Evolutionary conservation across 2,888 invertebrate species (phyloP), one percentile per base, ranked within the genome.

Genomic region (Biston betularia): DNA sequence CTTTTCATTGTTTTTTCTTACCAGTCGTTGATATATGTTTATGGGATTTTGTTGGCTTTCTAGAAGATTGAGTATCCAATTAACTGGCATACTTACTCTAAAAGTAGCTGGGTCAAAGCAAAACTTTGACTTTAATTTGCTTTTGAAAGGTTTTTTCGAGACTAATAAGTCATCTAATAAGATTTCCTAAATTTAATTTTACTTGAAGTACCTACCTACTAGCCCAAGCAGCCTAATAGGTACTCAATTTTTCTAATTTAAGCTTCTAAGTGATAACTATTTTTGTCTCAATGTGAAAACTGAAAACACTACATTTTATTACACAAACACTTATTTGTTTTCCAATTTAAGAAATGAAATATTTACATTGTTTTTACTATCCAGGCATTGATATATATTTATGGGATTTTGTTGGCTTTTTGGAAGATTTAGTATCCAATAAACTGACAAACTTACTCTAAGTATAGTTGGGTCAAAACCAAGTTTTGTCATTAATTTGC

Each of bases 381-480:
- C 12, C 44, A 40, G 38, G 38, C 38, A 24, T 50, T 63, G 63
- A 57, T 57, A 57, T 38, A 57, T 42, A 45, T 63, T 61, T 57
- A 57, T 63, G 52, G 50, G 45, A 24, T 52, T 52, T 11, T 38
- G 61, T 46, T 40, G 57, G 57, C 57, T 49, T 63, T 63, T 63
- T 52, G 38, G 14, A 63, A 56, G 57, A 63, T 63, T 63, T 63
- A 63, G 50, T 45, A 12, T 38, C 50, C 52, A 49, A 57, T 63
- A 63, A 56, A 57, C 56, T 53, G 34, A 33, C 44, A 38, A 45
- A 24, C 38, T 42, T 42, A 54, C 54, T 15, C 40, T 15, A 40
- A n/a, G 33, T 9, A 9, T 38, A 33, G 8, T 12, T 33, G 24
- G 24, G 24, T 24, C 24, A 24, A 24, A 24, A 3, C 1, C 24